Evolutionary conservation across 2,797 vertebrate species (phyloP).

Genomic region (Sparidentex hasta): DNA sequence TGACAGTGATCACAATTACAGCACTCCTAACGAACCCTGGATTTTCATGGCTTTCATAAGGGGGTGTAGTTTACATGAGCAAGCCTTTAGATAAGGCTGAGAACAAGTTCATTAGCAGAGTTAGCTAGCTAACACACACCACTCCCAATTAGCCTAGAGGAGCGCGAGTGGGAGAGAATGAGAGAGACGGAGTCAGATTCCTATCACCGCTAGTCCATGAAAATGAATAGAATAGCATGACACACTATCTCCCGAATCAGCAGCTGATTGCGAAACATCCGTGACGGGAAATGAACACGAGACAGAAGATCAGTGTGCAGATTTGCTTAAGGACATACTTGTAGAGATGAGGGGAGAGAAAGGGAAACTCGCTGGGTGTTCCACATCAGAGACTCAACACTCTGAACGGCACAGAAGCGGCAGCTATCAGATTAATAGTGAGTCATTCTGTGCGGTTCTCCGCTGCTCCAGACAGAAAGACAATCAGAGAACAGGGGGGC

Average conservation of each 20-base stretch:
- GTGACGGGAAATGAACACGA: constrained; percentile 84
- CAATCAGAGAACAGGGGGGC: constrained; percentile 75
- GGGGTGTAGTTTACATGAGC: constrained; percentile 80
- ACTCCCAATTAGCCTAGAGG: constrained; percentile 85
- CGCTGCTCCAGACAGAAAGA: constrained; percentile 73
- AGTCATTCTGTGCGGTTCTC: constrained; percentile 72
- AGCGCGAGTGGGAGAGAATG: constrained; percentile 75
- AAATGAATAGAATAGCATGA: constrained; percentile 85
- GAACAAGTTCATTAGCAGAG: constrained; percentile 87
- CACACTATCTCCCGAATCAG: constrained; percentile 83
- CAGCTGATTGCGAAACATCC: constrained; percentile 84
- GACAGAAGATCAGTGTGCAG: constrained; percentile 79
- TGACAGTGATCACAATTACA: constrained; percentile 50
- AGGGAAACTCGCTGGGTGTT: constrained; percentile 84
- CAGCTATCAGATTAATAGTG: constrained; percentile 80
- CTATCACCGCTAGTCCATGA: constrained; percentile 79
- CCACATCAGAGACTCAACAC: constrained; percentile 79
- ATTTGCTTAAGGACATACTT: constrained; percentile 86
- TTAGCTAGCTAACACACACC: constrained; percentile 81
- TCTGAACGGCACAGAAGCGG: constrained; percentile 75
- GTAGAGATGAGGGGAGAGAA: constrained; percentile 73
- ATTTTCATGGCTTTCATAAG: constrained; percentile 73
- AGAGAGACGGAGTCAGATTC: constrained; percentile 79
- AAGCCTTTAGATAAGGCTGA: constrained; percentile 82
- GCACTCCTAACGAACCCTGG: constrained; percentile 66